Base-by-base conservation (phyloP, 2,113 vertebrate genomes). In the Cyanistes caeruleus region DNA sequence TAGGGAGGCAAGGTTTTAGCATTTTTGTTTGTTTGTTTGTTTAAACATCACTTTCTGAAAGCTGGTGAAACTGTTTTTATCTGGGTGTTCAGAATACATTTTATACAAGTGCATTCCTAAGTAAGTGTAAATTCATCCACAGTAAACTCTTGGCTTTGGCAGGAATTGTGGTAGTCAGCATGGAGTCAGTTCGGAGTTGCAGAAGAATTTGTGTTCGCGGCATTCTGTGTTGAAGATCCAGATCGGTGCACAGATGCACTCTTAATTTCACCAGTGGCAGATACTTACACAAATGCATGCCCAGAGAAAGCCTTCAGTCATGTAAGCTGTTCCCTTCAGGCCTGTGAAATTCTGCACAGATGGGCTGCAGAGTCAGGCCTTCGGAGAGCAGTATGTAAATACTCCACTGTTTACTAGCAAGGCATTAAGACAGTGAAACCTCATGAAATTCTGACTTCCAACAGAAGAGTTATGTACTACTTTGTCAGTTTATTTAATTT, bases 371-470 rank as follows among this genome's bases (percentile, higher is more conserved):
- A 73, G 49, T 86, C 83, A 80, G 56, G 19, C 65, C 64, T 67
- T 13, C 37, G 69, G 85, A 92, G 80, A 70, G 24, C 5, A 77
- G 37, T 82, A 31, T 87, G 90, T 84, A 96, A 97, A 94, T 96
- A 93, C 67, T 93, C 76, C 74, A 85, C 37, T 84, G 70, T 87
- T 95, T 88, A 78, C 83, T 93, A 95, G 90, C 53, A 88, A 90
- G 72, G 64, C 73, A 60, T 84, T 86, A 90, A 95, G 69, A 81
- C 83, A 83, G 33, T 0, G 0, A 82, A 93, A 86, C 64, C 64
- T 94, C 83, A 25, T 95, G 84, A 96, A 93, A 84, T 72, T 86
- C 64, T 93, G 76, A 41, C 76, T 94, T 70, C 48, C 41, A 87
- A 0, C n/a, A 10, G 91, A 72, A 79, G 81, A 95, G 48, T 76